Evolutionary conservation across 2,888 invertebrate genomes (phyloP).

Genomic region (Isotomurus palustris): DNA sequence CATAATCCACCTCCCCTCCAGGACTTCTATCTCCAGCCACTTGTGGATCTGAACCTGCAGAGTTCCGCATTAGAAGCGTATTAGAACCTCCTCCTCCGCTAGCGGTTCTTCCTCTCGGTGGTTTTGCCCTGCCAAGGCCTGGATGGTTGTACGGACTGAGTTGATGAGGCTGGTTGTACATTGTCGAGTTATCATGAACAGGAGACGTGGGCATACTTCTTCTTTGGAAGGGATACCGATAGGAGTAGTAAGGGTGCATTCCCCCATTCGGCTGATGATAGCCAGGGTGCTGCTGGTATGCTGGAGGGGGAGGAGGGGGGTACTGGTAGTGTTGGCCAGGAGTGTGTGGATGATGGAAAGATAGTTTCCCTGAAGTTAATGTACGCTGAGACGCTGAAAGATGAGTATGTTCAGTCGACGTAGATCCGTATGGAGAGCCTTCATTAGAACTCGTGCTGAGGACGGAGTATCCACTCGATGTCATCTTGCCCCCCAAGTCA

Average conservation of each 20-base stretch:
- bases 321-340: not conserved
- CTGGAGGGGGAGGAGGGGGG: too few species aligned
- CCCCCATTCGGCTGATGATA: too few species aligned
- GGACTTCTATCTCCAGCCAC: not conserved
- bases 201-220: conserved; percentile 66
- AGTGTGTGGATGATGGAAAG: not conserved
- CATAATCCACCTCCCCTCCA: conserved; percentile 63
- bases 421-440: not conserved
- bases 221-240: conserved; percentile 49
- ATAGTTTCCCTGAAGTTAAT: not conserved
- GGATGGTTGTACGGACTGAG: conserved; percentile 55
- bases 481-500: too few species aligned
- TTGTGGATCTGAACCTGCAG: conserved; percentile 31
- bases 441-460: not conserved
- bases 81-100: conserved; percentile 14
- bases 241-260: too few species aligned
- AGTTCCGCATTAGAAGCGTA: conserved; percentile 46
- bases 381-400: not conserved
- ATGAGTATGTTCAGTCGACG: not conserved
- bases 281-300: too few species aligned
- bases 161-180: conserved; percentile 1
- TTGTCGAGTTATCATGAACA: conserved; percentile 50
- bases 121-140: conserved; percentile 24
- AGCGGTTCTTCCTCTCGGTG: conserved; percentile 18
- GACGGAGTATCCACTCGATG: not conserved